These are phyloP conservation scores for Medauroidea extradentata DNA, from an alignment of 1,140 invertebrate species.

Conservation along the genomic window DNA sequence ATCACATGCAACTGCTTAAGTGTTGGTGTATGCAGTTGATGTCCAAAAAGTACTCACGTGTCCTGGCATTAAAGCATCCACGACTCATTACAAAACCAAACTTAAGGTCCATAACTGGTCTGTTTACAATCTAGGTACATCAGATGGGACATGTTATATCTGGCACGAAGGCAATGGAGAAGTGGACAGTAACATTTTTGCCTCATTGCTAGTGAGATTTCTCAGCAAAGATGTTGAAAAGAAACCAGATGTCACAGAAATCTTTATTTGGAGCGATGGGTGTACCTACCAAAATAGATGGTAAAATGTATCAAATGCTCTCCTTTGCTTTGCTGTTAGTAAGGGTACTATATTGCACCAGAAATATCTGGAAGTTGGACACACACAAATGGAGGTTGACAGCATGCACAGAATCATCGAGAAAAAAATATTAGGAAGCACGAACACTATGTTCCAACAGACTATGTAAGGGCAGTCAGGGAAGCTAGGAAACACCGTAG, in stretches of 20 bases:
- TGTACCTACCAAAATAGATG: constrained; percentile 34
- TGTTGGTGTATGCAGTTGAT: constrained; percentile 1
- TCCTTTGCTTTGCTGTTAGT: constrained; percentile 23
- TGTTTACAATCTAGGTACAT: background rate
- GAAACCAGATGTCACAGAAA: constrained; percentile 9
- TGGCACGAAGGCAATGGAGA: constrained; percentile 10
- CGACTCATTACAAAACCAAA: background rate
- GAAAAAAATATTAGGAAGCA: too few species aligned
- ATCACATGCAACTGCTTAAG: background rate
- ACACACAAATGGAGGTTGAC: constrained; percentile 40
- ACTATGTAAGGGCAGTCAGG: too few species aligned
- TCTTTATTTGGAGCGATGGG: constrained; percentile 23
- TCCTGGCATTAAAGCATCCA: background rate
- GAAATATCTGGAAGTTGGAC: constrained; percentile 39
- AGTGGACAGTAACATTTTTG: constrained; percentile 2
- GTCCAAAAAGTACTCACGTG: background rate
- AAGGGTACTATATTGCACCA: constrained; percentile 30
- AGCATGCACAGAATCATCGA: constrained; percentile 26
- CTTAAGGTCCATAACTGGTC: background rate
- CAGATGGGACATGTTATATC: background rate
- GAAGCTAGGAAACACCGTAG: too few species aligned
- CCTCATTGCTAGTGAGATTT: background rate
- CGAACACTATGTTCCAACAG: too few species aligned
- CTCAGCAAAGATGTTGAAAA: background rate
- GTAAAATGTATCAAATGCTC: constrained; percentile 30